These are phyloP conservation scores for Hycleus phaleratus DNA, from an alignment of 1,140 invertebrate species.

Conservation along the genomic window DNA sequence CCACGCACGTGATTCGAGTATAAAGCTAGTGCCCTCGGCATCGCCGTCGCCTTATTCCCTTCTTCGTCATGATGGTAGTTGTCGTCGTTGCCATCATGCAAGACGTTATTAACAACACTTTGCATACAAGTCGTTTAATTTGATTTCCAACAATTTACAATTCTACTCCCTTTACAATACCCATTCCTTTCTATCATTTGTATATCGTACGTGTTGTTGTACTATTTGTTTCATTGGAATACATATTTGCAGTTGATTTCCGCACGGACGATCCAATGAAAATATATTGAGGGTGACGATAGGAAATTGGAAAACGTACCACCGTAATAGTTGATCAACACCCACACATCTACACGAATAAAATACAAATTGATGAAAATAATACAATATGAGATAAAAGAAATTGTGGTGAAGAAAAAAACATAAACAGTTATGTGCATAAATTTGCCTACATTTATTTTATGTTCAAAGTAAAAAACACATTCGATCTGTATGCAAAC, in stretches of 20 bases:
- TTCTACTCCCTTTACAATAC: background rate
- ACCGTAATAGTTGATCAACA: background rate
- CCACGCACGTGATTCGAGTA: constrained; percentile 14
- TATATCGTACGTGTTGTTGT: background rate
- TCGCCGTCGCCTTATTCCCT: background rate
- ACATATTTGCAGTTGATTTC: constrained; percentile 11
- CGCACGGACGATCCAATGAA: background rate
- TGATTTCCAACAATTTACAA: constrained; percentile 17
- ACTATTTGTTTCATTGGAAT: constrained; percentile 6
- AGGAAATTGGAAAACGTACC: constrained; percentile 12
- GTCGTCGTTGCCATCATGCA: no score
- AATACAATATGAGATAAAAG: no score
- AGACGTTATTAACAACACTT: constrained; percentile 18
- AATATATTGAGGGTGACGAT: background rate
- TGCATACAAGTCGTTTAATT: constrained; percentile 21
- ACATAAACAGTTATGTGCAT: no score
- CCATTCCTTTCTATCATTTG: no score
- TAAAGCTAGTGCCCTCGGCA: constrained; percentile 8
- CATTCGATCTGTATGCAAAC: no score
- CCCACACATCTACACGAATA: no score
- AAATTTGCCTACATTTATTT: no score
- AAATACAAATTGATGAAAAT: no score
- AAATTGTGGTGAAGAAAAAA: no score
- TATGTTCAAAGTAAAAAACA: no score
- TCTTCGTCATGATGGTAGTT: background rate